These are phyloP conservation scores for Choloepus hoffmanni DNA, from an alignment of 2,113 vertebrate species.

Conservation along the genomic window DNA sequence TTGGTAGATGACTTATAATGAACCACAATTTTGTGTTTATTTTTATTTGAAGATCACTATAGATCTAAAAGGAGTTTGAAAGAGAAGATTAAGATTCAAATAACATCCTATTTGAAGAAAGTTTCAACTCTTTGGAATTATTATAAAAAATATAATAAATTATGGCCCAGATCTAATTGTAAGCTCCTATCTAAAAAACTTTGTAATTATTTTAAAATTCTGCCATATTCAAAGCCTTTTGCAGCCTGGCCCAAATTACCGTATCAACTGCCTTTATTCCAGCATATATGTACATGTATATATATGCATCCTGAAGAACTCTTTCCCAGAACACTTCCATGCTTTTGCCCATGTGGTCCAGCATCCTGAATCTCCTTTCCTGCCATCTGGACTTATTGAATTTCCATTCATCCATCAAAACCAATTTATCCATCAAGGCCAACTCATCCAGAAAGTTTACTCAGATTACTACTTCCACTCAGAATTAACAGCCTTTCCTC, in stretches of 20 bases:
- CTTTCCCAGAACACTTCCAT: neutral
- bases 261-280: neutral
- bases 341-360: neutral
- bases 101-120: slow-evolving; percentile 26
- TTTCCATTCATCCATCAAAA: slow-evolving; percentile 4
- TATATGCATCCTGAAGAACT: neutral
- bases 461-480: slow-evolving; percentile 19
- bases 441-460: slow-evolving; percentile 7
- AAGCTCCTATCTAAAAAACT: slow-evolving; percentile 3
- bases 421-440: slow-evolving; percentile 30
- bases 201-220: slow-evolving; percentile 49
- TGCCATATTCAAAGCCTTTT: neutral
- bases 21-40: slow-evolving; percentile 42
- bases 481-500: slow-evolving; percentile 49
- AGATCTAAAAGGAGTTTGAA: slow-evolving; percentile 31
- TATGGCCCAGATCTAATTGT: neutral
- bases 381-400: neutral
- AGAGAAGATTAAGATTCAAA: slow-evolving; percentile 2
- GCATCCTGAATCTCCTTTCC: neutral
- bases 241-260: neutral
- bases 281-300: neutral
- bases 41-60: slow-evolving; percentile 46
- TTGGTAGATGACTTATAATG: slow-evolving; percentile 16
- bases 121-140: slow-evolving; percentile 27
- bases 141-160: slow-evolving; percentile 11